Base-by-base conservation (phyloP, 2,797 vertebrate genomes). In the Poecile montanus region DNA sequence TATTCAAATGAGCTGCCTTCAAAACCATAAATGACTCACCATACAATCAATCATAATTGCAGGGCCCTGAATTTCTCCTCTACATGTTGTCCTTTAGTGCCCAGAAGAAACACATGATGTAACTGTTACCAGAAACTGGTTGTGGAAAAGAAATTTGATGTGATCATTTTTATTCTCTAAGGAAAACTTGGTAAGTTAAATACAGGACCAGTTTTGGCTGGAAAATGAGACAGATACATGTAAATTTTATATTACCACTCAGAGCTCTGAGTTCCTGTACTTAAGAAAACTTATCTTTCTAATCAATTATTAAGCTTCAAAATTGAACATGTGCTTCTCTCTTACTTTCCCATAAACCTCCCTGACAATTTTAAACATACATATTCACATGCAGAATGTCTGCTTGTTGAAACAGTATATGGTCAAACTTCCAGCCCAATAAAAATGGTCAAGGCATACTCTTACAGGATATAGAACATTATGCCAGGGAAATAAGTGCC, bases 281-380 rank as follows among this genome's bases (percentile, higher is more conserved):
- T 95, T 91, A 84, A 94, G 95, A 96, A 96, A 97, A 93, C 93
- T 95, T 97, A 91, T 93, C 94, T 95, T 86, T 72, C 86, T 97
- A 91, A 97, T 97, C 85, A 97, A 96, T 97, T 96, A 96, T 93
- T 93, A 94, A 97, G 84, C 91, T 96, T 96, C 45, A 89, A 97
- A 96, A 95, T 91, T 83, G 96, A 97, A 95, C 67, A 82, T 76
- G 68, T 91, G 16, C 75, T 94, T 71, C 79, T 94, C 18, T 92
- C 73, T 94, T 94, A 80, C 90, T 94, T 96, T 96, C 82, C 71
- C 79, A 97, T 95, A 91, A 95, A 84, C 51, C 34, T 75, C 6
- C 91, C 40, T 91, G 92, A 34, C 20, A 51, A 90, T 94, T 95
- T 93, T 34, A 85, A 93, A 80, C 63, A 60, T 70, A 40, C 6